phyloP scores from a whole-genome alignment of 1,140 invertebrate species.

The Dendrolimus punctatus region DNA sequence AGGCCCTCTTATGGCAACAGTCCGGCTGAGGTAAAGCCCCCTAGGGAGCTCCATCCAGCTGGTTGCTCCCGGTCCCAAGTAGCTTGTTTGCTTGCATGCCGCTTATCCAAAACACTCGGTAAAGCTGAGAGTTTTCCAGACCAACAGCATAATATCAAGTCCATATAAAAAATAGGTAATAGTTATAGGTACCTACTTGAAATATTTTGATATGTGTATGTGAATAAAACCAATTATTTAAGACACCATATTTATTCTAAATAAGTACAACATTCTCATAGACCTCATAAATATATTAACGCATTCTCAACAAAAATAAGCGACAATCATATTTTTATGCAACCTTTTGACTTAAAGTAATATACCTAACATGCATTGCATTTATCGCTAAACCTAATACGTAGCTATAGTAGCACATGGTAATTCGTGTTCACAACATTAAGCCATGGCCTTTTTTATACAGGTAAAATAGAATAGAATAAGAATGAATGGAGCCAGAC shows the following conservation, averaged over 20 bases:
- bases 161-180: too few species aligned
- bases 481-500: too few species aligned
- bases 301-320: slow-evolving; percentile 29
- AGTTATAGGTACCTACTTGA: neutral
- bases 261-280: slow-evolving; percentile 36
- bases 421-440: slow-evolving; percentile 26
- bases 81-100: too few species aligned
- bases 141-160: too few species aligned
- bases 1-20: too few species aligned
- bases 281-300: slow-evolving; percentile 29
- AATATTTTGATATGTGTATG: neutral
- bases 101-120: too few species aligned
- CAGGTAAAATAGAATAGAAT: too few species aligned
- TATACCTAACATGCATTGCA: slow-evolving; percentile 8
- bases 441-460: slow-evolving; percentile 13
- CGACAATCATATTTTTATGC: slow-evolving; percentile 17
- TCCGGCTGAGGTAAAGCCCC: too few species aligned
- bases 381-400: slow-evolving; percentile 17
- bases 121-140: too few species aligned
- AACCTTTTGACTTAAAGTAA: slow-evolving; percentile 9
- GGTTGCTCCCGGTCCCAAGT: too few species aligned
- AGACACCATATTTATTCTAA: slow-evolving; percentile 58
- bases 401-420: slow-evolving; percentile 14
- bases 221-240: slow-evolving; percentile 11
- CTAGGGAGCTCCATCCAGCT: too few species aligned